Conservation (phyloP, 2,113 vertebrate genomes). For the Glaucomys volans region DNA sequence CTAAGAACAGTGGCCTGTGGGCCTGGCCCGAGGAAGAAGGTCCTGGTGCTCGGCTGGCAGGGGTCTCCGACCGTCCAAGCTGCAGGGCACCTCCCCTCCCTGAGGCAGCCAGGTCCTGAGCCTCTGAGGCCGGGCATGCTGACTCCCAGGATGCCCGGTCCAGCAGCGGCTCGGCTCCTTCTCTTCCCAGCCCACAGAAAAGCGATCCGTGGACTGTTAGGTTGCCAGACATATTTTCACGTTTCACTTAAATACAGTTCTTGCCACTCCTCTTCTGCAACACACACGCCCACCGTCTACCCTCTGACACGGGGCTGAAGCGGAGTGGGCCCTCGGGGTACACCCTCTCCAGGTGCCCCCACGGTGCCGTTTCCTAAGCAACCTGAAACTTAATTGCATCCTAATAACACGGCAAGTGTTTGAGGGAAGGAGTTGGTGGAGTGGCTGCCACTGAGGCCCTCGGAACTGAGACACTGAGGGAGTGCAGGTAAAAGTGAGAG, state of each 20-base stretch:
- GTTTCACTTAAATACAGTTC: constrained; percentile 14
- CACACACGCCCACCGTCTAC: constrained; percentile 10
- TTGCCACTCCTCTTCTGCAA: neutral
- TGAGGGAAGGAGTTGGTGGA: constrained; percentile 15
- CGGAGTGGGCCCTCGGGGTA: constrained; percentile 34
- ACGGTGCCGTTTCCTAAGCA: constrained; percentile 75
- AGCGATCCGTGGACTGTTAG: neutral
- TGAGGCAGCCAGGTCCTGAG: neutral
- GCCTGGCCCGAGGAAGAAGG: neutral
- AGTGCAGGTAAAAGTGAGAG: neutral
- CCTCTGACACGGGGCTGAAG: constrained; percentile 63
- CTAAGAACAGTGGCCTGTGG: constrained; percentile 42
- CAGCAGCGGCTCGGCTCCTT: neutral
- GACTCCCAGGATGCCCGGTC: neutral
- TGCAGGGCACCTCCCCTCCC: neutral
- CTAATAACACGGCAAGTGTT: constrained; percentile 45
- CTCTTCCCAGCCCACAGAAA: neutral
- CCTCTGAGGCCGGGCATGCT: neutral
- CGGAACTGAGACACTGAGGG: neutral
- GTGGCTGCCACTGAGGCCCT: constrained; percentile 7
- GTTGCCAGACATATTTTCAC: neutral
- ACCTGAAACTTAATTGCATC: constrained; percentile 71
- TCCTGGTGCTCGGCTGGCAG: constrained; percentile 61
- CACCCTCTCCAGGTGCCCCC: constrained; percentile 58
- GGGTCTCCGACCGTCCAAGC: constrained; percentile 58